Percentiles rank a stretch among this genome's conserved stretches.
Conservation (phyloP, 1,140 invertebrate species). For the Drosophila burlai region DNA sequence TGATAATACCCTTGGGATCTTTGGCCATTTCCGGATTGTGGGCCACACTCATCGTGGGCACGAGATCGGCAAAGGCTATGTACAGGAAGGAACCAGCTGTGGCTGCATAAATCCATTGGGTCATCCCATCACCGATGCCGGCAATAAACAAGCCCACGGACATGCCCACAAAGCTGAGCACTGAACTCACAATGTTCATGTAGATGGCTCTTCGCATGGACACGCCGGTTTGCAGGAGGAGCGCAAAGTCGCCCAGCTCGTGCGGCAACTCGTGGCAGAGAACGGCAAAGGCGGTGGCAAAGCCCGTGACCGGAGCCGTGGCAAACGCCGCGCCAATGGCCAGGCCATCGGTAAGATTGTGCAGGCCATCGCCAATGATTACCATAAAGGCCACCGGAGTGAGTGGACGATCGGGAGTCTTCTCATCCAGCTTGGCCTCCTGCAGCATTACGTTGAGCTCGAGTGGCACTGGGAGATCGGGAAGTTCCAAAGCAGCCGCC, state of each 20-base stretch:
- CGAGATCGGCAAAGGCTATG: slow-evolving; percentile 92
- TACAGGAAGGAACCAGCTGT: slow-evolving; percentile 94
- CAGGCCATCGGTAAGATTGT: slow-evolving; percentile 92
- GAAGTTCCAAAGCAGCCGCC: background rate
- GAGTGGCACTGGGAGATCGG: slow-evolving; percentile 56
- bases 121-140: slow-evolving; percentile 88
- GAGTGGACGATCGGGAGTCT: slow-evolving; percentile 84
- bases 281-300: slow-evolving; percentile 92
- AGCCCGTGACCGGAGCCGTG: slow-evolving; percentile 89
- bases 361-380: slow-evolving; percentile 92
- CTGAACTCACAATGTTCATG: slow-evolving; percentile 91
- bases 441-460: slow-evolving; percentile 87
- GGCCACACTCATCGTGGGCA: slow-evolving; percentile 87
- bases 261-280: slow-evolving; percentile 94
- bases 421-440: slow-evolving; percentile 86
- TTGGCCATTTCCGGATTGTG: slow-evolving; percentile 84
- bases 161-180: slow-evolving; percentile 91
- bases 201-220: slow-evolving; percentile 89
- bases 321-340: slow-evolving; percentile 93
- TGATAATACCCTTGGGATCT: slow-evolving; percentile 74
- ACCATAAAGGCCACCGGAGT: slow-evolving; percentile 91
- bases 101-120: slow-evolving; percentile 91
- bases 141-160: slow-evolving; percentile 90
- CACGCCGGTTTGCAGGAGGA: slow-evolving; percentile 92
- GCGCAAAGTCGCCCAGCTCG: slow-evolving; percentile 93